Conservation (phyloP, 2,113 vertebrate species). For the Odocoileus virginianus region DNA sequence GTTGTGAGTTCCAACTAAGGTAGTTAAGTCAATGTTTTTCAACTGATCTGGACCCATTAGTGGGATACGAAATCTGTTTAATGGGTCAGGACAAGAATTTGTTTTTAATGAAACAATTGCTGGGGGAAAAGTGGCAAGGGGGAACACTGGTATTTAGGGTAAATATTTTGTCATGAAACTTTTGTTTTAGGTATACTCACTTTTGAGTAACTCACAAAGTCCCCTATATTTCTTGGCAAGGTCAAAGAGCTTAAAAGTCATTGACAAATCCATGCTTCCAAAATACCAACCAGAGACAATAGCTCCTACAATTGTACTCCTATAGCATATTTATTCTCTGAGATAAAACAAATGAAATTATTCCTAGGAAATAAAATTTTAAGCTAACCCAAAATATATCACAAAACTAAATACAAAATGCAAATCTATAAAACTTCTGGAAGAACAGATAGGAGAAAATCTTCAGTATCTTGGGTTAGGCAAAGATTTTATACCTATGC, state of each 20-base stretch:
- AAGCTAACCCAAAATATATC: background rate
- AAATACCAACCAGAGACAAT: background rate
- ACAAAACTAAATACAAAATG: background rate
- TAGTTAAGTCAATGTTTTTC: background rate
- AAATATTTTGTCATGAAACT: background rate
- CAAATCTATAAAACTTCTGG: background rate
- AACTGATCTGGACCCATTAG: background rate
- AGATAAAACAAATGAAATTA: background rate
- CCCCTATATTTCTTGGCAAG: background rate
- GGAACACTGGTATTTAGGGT: background rate
- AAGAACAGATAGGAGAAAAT: background rate
- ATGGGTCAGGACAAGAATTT: background rate
- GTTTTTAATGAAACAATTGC: conserved; percentile 2
- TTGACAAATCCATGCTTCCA: background rate
- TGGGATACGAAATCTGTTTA: background rate
- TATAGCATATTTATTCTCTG: background rate
- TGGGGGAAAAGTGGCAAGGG: background rate
- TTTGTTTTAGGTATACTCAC: background rate
- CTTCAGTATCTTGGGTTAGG: background rate
- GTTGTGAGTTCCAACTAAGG: background rate
- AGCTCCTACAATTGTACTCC: background rate
- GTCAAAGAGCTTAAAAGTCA: background rate
- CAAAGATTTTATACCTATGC: background rate
- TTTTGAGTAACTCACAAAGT: background rate
- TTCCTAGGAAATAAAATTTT: background rate